Evolutionary conservation across 2,113 vertebrate genomes (phyloP), one percentile per base, ranked within the genome.

Genomic region (Protomyctophum bolini): DNA sequence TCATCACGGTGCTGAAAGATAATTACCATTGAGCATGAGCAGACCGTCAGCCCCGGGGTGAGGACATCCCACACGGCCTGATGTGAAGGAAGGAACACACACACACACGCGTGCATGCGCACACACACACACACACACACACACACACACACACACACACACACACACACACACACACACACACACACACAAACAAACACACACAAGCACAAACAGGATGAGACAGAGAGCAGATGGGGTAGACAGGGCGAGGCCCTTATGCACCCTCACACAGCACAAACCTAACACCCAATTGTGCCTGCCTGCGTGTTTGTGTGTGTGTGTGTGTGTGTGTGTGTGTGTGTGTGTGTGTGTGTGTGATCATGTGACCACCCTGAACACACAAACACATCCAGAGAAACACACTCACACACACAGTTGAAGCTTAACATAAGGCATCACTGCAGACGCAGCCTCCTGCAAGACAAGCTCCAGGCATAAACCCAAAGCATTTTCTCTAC

Each of bases 1-100:
- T 56, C 6, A n/a, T 56, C 11, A 77, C 61, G 82, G 15, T 52
- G 72, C 73, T 50, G 10, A 67, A 60, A 77, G 67, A 90, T 91
- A 94, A 95, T 96, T 95, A 99, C 97, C 97, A 94, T 97, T 99
- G 92, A 99, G 94, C 97, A 98, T 96, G 88, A 99, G 95, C 84
- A 98, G 96, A 94, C 95, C 96, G 88, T 99, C 96, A 83, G 96
- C 95, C 89, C 95, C 96, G 21, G 95, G 96, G 94, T 97, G 95
- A 76, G 96, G 94, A 79, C 97, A 97, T 94, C 93, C 96, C 92
- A 98, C 91, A 75, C 96, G 96, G 94, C 96, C 97, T 98, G 91
- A 89, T 89, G 87, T 85, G 78, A 91, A 83, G 90, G 80, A 66
- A 72, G 87, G 8, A 71, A 62, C 49, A 68, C 62, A 60, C 63